Evolutionary conservation across 1,140 invertebrate species (phyloP), one percentile per base, ranked within the genome.

Genomic region (Caerostris darwini): DNA sequence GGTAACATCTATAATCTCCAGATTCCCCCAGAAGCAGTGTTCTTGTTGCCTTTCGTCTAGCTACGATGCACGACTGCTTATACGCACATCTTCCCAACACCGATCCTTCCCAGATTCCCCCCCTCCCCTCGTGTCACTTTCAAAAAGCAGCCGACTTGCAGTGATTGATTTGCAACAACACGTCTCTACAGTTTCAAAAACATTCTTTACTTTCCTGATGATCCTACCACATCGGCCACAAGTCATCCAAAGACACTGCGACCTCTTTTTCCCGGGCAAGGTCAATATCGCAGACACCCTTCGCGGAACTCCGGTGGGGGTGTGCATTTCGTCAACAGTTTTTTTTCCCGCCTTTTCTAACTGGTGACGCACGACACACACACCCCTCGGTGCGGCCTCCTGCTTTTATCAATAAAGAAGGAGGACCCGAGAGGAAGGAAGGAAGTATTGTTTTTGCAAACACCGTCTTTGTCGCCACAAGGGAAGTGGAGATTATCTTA

Each of bases 271-370:
- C 71, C 71, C 71, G 7, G 10, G 50, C 71, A 77, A 77, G 71
- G 71, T 77, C 71, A 14, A 77, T 77, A 50, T 50, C 71, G 53
- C 71, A 77, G 71, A 77, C 71, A 77, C 69, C 50, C 71, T 77
- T 77, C 71, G 10, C 7, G 50, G 71, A 77, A 77, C 50, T 7
- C 34, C 34, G 8, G 34, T 12, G 71, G 34, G 69, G 34, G 71
- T 5, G 71, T 53, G 71, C 50, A 5, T 53, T 77, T 77, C 71
- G 53, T 77, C 71, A 77, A 10, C 71, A 14, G 71, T 12, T 77
- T 5, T 77, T 50, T 34, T 53, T 12, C n/a, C 12, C 0, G 34
- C 34, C 34, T 14, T 77, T 34, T 34, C 71, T 4, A 3, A n/a
- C 2, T 10, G 69, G 19, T 77, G 71, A 53, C 34, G 71, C 34